Conservation (phyloP, 92 coral and sea anemone genomes). For the Micromussa lordhowensis region DNA sequence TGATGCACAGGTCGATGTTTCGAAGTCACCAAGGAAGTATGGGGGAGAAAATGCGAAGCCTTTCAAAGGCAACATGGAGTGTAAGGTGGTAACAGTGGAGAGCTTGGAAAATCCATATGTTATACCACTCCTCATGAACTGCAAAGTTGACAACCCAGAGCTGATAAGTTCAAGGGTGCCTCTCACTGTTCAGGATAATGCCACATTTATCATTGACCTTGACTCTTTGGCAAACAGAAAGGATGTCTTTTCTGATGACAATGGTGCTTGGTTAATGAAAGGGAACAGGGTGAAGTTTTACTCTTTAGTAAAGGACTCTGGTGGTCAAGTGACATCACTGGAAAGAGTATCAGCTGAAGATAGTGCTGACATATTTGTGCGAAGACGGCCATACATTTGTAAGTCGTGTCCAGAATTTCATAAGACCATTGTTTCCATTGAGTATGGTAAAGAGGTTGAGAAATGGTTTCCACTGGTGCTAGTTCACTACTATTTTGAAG, state of each 20-base stretch:
- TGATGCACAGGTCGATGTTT: no score
- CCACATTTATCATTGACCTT: slow-evolving; percentile 26
- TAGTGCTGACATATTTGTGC: slow-evolving; percentile 51
- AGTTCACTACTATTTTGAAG: no score
- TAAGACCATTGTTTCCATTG: slow-evolving; percentile 52
- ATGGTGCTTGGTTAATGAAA: slow-evolving; percentile 48
- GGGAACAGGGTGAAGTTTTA: slow-evolving; percentile 46
- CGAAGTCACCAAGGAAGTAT: slow-evolving; percentile 18
- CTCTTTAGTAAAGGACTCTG: slow-evolving; percentile 33
- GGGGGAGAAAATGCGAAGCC: slow-evolving; percentile 24
- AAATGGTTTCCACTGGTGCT: no score
- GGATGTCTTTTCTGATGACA: slow-evolving; percentile 59
- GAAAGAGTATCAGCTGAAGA: no score
- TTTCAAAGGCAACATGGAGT: slow-evolving; percentile 16
- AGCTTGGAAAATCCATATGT: slow-evolving; percentile 54
- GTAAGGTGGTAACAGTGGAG: slow-evolving; percentile 37
- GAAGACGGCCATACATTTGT: slow-evolving; percentile 58
- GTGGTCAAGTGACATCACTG: slow-evolving; percentile 39
- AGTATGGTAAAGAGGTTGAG: slow-evolving; percentile 51
- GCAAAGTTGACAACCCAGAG: slow-evolving; percentile 49
- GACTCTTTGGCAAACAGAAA: no score
- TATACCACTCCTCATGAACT: slow-evolving; percentile 60
- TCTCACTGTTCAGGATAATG: slow-evolving; percentile 37
- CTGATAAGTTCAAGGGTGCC: slow-evolving; percentile 45
- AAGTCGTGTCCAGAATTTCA: slow-evolving; percentile 58